A percentile compares a stretch with the other conserved stretches of the same genome.
Conservation (phyloP, 2,797 vertebrate genomes). For the Moxostoma hubbsi region DNA sequence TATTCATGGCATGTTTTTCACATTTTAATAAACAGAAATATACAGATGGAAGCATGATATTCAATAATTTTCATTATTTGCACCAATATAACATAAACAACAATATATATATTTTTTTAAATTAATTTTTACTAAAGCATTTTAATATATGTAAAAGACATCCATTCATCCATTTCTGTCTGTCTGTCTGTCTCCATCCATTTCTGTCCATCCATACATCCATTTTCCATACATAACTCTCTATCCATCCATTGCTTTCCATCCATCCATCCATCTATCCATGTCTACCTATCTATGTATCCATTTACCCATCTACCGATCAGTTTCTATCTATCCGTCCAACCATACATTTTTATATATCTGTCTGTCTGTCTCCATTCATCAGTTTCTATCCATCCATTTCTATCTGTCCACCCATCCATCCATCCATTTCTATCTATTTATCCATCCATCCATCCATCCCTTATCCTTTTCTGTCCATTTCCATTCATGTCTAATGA, state of each 20-base stretch:
- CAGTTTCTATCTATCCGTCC: neutral
- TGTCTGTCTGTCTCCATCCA: neutral
- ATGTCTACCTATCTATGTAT: neutral
- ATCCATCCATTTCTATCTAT: neutral
- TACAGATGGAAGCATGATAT: too few relatives aligned
- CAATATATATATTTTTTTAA: too few relatives aligned
- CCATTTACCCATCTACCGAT: neutral
- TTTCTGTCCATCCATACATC: neutral
- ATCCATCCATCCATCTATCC: neutral
- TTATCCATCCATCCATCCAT: neutral
- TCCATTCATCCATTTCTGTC: neutral
- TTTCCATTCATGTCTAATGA: conserved; percentile 12
- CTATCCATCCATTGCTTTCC: neutral
- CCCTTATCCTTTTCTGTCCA: neutral
- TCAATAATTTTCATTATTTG: too few relatives aligned
- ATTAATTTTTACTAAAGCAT: too few relatives aligned
- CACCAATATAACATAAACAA: too few relatives aligned
- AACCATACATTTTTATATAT: neutral
- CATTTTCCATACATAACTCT: neutral
- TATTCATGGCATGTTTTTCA: too few relatives aligned
- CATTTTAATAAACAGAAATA: too few relatives aligned
- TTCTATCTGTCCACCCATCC: neutral
- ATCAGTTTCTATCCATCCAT: neutral
- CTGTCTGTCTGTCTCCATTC: neutral
- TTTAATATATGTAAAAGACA: too few relatives aligned